Percentiles rank a stretch among this genome's conserved stretches.
Evolutionary conservation across 1,140 invertebrate species (phyloP).

Genomic region (Tetramorium simillimum): DNA sequence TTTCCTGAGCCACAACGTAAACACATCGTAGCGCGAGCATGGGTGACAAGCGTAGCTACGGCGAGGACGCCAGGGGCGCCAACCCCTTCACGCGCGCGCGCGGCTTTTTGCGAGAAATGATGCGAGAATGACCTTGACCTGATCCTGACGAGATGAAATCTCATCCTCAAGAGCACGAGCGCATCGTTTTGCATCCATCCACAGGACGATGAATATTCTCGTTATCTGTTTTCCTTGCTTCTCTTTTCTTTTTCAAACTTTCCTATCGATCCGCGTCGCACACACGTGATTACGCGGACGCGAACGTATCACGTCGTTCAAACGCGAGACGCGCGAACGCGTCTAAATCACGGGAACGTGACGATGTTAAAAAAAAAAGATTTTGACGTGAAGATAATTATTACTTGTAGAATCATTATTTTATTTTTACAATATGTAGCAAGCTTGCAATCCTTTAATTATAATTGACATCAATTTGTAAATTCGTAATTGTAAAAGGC

Average conservation of each 20-base stretch:
- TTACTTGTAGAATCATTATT: neutral
- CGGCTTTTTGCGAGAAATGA: slow-evolving; percentile 8
- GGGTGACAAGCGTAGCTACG: slow-evolving; percentile 2
- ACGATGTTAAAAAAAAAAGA: neutral
- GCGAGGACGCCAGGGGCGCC: slow-evolving; percentile 39
- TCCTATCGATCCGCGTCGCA: slow-evolving; percentile 3
- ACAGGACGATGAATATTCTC: neutral
- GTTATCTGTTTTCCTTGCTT: neutral
- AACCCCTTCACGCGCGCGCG: neutral
- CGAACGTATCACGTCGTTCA: neutral
- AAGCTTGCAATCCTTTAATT: neutral
- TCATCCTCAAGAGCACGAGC: too few species aligned
- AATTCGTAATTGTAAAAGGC: neutral
- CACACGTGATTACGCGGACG: neutral
- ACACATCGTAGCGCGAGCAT: slow-evolving; percentile 57
- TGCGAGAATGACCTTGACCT: slow-evolving; percentile 40
- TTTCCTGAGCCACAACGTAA: slow-evolving; percentile 61
- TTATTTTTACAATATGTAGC: slow-evolving; percentile 9
- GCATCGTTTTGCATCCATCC: neutral
- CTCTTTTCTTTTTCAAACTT: neutral
- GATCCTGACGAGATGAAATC: neutral
- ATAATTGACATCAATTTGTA: slow-evolving; percentile 2
- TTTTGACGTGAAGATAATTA: neutral
- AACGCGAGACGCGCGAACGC: neutral
- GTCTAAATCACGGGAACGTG: neutral